Conservation (phyloP, 2,113 vertebrate species). For the Charina bottae region DNA sequence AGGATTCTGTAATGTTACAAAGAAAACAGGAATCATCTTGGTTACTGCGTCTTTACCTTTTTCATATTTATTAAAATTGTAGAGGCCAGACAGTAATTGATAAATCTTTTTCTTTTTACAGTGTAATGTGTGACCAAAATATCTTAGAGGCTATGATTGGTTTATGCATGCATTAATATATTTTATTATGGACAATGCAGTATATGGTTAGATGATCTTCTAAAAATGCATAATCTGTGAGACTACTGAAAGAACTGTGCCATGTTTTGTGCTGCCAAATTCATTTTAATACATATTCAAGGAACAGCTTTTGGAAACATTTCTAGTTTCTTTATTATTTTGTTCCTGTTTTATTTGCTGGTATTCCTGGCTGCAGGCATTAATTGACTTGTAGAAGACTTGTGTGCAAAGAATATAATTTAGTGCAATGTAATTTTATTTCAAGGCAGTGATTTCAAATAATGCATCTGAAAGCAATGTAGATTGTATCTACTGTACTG, state of each 20-base stretch:
- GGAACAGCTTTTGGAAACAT: conserved; percentile 39
- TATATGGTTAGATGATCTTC: not conserved
- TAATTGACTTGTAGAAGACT: not conserved
- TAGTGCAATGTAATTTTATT: not conserved
- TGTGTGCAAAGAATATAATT: not conserved
- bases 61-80: not conserved
- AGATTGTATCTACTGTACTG: not conserved
- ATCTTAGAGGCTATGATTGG: not conserved
- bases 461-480: not conserved
- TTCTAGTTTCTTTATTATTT: conserved; percentile 50
- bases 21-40: not conserved
- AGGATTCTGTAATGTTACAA: not conserved
- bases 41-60: not conserved
- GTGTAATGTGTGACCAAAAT: not conserved
- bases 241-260: not conserved
- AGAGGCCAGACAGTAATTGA: not conserved
- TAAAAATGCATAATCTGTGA: not conserved
- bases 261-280: conserved; percentile 1
- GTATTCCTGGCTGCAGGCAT: not conserved
- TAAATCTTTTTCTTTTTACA: not conserved
- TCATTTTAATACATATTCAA: conserved; percentile 47
- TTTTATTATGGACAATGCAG: not conserved
- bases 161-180: not conserved
- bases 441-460: not conserved
- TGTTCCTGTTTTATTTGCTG: conserved; percentile 8